A percentile compares a stretch with the other conserved stretches of the same genome.
phyloP scores from a whole-genome alignment of 2,113 vertebrate genomes.

The Pomatorhinus ruficollis region DNA sequence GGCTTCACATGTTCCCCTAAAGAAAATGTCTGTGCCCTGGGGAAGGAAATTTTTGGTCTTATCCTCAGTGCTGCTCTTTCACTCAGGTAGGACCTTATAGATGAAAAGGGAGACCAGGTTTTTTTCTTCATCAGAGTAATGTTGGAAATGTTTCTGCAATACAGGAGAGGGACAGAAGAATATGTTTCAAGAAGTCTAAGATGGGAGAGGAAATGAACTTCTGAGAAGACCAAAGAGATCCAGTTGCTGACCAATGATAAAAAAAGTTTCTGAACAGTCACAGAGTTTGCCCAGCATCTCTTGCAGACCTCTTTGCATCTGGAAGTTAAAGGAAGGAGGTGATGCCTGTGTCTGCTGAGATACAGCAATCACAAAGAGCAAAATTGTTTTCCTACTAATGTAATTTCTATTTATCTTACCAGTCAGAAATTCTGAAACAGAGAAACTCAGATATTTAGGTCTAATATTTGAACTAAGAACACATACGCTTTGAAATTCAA shows the following conservation, averaged over 20 bases:
- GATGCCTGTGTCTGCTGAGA: neutral
- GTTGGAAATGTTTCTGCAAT: neutral
- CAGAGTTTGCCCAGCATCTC: neutral
- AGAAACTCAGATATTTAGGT: neutral
- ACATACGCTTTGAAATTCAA: neutral
- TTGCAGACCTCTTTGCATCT: neutral
- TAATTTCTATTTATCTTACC: neutral
- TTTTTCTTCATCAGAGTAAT: neutral
- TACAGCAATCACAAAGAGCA: neutral
- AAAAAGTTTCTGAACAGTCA: neutral
- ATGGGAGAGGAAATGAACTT: neutral
- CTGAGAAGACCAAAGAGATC: neutral
- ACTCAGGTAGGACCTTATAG: neutral
- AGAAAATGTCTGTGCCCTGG: neutral
- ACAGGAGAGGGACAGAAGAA: neutral
- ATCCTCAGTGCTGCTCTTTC: neutral
- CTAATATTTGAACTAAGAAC: neutral
- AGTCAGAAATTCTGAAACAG: neutral
- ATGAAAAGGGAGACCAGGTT: neutral
- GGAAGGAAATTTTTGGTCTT: neutral
- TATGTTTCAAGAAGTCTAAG: neutral
- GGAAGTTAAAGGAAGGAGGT: neutral
- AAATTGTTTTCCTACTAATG: neutral
- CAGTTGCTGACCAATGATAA: neutral
- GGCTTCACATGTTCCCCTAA: neutral